Evolutionary conservation across 2,888 invertebrate species (phyloP).

Genomic region (Schrankia costaestrigalis): DNA sequence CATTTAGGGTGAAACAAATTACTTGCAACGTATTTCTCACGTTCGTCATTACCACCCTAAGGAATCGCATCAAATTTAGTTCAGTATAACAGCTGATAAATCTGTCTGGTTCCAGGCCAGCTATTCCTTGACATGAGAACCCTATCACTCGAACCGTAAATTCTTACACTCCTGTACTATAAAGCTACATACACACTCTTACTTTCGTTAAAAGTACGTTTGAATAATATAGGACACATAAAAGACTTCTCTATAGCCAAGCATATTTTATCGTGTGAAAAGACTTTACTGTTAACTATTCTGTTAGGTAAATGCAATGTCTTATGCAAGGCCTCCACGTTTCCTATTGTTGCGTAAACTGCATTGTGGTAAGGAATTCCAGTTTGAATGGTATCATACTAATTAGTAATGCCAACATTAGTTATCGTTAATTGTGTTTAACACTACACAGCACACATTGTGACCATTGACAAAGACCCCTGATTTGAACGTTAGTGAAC

Average conservation of each 20-base stretch:
- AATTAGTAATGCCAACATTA: no score
- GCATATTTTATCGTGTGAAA: no score
- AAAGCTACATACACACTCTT: conserved; percentile 53
- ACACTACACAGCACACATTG: no score
- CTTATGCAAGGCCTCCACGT: conserved; percentile 13
- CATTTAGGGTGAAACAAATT: conserved; percentile 2
- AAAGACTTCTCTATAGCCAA: no score
- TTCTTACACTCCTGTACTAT: conserved; percentile 44
- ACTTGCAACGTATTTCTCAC: conserved; percentile 19
- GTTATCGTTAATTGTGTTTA: no score
- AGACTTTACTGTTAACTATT: no score
- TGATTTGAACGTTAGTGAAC: no score
- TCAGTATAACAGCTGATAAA: conserved; percentile 55
- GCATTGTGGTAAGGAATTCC: no score
- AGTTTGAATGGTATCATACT: no score
- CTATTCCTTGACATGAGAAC: conserved; percentile 33
- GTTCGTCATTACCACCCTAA: conserved; percentile 25
- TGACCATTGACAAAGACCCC: no score
- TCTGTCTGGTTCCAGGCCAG: conserved; percentile 43
- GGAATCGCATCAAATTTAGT: conserved; percentile 25
- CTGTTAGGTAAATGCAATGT: conserved; percentile 7
- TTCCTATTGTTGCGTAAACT: conserved; percentile 18
- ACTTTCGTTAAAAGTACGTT: no score
- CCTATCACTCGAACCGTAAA: conserved; percentile 46
- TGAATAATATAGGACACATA: no score